These are phyloP conservation scores for Drosophila truncata DNA, from an alignment of 1,140 invertebrate genomes.

Conservation along the genomic window DNA sequence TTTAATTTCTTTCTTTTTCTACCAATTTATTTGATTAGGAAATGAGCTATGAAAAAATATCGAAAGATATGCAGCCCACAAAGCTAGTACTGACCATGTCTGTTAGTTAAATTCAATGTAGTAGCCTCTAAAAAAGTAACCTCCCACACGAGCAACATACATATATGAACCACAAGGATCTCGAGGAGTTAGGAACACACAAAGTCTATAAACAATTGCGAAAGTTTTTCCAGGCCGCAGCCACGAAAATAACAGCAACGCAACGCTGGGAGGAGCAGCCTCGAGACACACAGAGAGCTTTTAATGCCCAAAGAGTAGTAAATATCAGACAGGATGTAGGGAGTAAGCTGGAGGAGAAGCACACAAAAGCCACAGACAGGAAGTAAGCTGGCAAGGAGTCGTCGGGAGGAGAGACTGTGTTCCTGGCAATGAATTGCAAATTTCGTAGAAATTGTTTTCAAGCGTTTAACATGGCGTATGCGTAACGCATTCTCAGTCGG, in stretches of 20 bases:
- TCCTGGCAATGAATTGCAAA: conserved; percentile 65
- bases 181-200: conserved; percentile 39
- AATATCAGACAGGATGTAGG: conserved; percentile 31
- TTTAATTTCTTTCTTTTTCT: neutral
- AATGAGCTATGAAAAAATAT: neutral
- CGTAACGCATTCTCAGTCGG: conserved; percentile 65
- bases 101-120: conserved; percentile 6
- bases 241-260: conserved; percentile 52
- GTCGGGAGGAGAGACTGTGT: conserved; percentile 5
- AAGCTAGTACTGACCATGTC: neutral
- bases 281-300: conserved; percentile 50
- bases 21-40: no score
- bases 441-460: conserved; percentile 72
- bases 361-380: conserved; percentile 60
- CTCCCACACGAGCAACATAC: conserved; percentile 7
- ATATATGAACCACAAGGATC: conserved; percentile 45
- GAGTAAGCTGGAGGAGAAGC: conserved; percentile 27
- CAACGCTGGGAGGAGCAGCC: conserved; percentile 7
- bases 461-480: conserved; percentile 72
- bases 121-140: conserved; percentile 21
- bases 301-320: conserved; percentile 74
- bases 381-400: conserved; percentile 50
- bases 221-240: conserved; percentile 66
- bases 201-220: conserved; percentile 73
- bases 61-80: neutral